Percentiles rank a stretch among this genome's conserved stretches.
Evolutionary conservation across 2,888 invertebrate species (phyloP).

Genomic region (Drosophila quinaria): DNA sequence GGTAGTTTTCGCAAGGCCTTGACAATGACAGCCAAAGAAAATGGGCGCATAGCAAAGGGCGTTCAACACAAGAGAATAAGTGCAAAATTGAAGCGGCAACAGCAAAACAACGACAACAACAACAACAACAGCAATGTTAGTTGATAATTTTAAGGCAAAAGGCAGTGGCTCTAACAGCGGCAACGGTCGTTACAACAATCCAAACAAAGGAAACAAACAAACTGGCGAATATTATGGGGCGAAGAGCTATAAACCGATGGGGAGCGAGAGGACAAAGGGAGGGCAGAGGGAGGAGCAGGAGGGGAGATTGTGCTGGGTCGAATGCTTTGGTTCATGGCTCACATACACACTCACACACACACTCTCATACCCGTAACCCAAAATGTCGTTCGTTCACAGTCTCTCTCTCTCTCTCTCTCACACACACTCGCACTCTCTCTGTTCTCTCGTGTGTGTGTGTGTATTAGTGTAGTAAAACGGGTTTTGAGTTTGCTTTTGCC

Average conservation of each 20-base stretch:
- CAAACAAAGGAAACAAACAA: slow-evolving; percentile 78
- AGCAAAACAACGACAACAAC: slow-evolving; percentile 15
- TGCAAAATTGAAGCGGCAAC: slow-evolving; percentile 52
- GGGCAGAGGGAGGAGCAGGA: not conserved
- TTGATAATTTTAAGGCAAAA: slow-evolving; percentile 38
- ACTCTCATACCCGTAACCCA: slow-evolving; percentile 25
- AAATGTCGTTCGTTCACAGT: slow-evolving; percentile 1
- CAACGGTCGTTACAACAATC: slow-evolving; percentile 73
- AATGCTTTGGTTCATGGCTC: slow-evolving; percentile 71
- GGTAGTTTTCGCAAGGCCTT: slow-evolving; percentile 75
- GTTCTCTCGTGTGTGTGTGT: slow-evolving; percentile 17
- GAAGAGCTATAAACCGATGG: slow-evolving; percentile 44
- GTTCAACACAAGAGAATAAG: slow-evolving; percentile 38
- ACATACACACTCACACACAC: slow-evolving; percentile 32
- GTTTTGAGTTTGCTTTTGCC: slow-evolving; percentile 76
- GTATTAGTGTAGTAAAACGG: slow-evolving; percentile 68
- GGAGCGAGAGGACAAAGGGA: slow-evolving; percentile 20
- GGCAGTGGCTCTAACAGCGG: slow-evolving; percentile 33
- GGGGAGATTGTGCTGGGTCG: slow-evolving; percentile 57
- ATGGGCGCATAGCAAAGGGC: slow-evolving; percentile 49
- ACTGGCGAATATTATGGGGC: slow-evolving; percentile 56
- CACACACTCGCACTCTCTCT: slow-evolving; percentile 13
- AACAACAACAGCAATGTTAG: slow-evolving; percentile 35
- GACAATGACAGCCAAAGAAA: slow-evolving; percentile 75
- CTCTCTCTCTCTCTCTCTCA: slow-evolving; percentile 5